Evolutionary conservation across 2,797 vertebrate genomes (phyloP), one percentile per base, ranked within the genome.

Genomic region (Peromyscus eremicus): DNA sequence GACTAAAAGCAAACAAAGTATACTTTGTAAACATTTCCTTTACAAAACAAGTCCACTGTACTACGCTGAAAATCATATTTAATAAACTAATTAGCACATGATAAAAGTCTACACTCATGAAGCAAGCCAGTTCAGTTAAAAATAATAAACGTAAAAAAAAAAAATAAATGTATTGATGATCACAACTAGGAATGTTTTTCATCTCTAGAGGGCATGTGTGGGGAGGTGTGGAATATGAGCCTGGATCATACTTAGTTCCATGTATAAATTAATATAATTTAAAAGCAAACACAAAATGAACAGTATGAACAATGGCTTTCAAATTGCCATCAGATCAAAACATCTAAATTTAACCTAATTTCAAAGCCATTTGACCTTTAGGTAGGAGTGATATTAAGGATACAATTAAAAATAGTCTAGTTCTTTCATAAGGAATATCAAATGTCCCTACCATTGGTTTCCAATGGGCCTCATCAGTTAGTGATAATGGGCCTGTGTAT

Each of bases 341-440:
- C 3, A 83, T n/a, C 27, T 92, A 85, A 73, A 85, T 93, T 95
- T 52, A 93, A 90, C 40, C 52, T 85, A 55, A 84, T 29, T 92
- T 86, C 52, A 94, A 93, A 92, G 83, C 37, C 68, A 82, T 43
- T 27, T 95, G 84, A 81, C 57, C 62, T 96, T 66, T 60, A 94
- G 60, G n/a, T n/a, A 68, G 70, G 7, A 92, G 19, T 23, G 34
- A 68, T 89, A 17, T 32, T 62, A 34, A 19, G 16, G 6, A 27
- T 85, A 94, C 66, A 16, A 88, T 84, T 95, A 82, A 17, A 85
- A 87, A 82, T 1, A 85, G 73, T 12, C 13, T 29, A 73, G 71
- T 95, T 96, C 46, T 97, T 96, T 84, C 43, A 70, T 68, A 82
- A 87, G 49, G 57, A 86, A 17, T 83, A 94, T 81, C 70, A 84